Percentiles rank a stretch among this genome's conserved stretches.
Conservation (phyloP, 2,797 vertebrate species). For the Thalassophryne amazonica region DNA sequence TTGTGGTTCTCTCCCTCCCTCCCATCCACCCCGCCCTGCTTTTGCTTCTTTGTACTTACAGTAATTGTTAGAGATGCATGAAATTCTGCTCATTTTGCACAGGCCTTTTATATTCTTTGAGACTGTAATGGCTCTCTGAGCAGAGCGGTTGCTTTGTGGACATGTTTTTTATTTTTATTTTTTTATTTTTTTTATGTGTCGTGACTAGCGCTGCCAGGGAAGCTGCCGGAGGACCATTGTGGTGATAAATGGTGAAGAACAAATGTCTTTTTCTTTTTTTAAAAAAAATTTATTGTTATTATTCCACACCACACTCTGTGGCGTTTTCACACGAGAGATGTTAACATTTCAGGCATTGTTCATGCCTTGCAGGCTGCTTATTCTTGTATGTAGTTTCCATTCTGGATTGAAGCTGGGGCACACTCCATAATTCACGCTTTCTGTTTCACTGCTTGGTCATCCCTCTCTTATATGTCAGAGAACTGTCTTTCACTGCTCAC, state of each 20-base stretch:
- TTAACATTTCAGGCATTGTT: slow-evolving; percentile 60
- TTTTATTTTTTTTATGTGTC: slow-evolving; percentile 42
- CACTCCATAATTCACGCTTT: slow-evolving; percentile 44
- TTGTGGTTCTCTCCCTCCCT: slow-evolving; percentile 51
- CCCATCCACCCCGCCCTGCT: slow-evolving; percentile 16
- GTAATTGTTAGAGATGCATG: slow-evolving; percentile 49
- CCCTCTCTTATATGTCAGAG: slow-evolving; percentile 54
- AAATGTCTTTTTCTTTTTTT: slow-evolving; percentile 16
- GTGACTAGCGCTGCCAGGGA: slow-evolving; percentile 60
- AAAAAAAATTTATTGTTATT: not conserved
- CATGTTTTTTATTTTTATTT: too few relatives aligned
- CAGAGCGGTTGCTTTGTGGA: slow-evolving; percentile 31
- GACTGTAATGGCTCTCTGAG: slow-evolving; percentile 25
- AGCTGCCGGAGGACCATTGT: slow-evolving; percentile 48
- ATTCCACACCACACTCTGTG: slow-evolving; percentile 30
- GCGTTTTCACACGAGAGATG: slow-evolving; percentile 49
- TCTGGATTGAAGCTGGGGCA: slow-evolving; percentile 14
- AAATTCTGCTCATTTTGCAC: slow-evolving; percentile 29
- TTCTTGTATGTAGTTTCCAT: slow-evolving; percentile 38
- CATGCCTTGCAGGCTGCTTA: slow-evolving; percentile 47
- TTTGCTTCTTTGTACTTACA: slow-evolving; percentile 35
- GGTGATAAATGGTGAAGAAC: slow-evolving; percentile 62
- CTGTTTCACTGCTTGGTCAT: slow-evolving; percentile 52
- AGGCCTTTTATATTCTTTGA: slow-evolving; percentile 16
- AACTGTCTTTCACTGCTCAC: slow-evolving; percentile 24